These are phyloP conservation scores for Gouania willdenowi DNA, from an alignment of 2,797 vertebrate species.

Conservation along the genomic window DNA sequence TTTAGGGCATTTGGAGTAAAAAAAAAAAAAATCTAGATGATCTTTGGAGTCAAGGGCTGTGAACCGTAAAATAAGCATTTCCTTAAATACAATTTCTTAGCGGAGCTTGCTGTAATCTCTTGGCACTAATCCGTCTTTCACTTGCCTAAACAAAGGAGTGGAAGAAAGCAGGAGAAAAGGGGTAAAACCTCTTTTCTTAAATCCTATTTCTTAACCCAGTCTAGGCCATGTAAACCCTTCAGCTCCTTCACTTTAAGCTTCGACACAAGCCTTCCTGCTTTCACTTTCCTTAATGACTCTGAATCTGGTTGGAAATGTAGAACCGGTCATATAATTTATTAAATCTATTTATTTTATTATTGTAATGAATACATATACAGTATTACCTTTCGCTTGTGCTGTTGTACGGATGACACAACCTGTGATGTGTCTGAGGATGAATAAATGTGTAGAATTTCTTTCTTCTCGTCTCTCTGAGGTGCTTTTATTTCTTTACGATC, in stretches of 20 bases:
- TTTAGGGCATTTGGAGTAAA: too few species aligned
- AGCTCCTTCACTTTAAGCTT: slow-evolving; percentile 46
- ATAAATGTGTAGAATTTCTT: too few species aligned
- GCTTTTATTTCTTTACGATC: too few species aligned
- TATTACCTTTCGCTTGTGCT: too few species aligned
- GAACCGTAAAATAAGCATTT: slow-evolving; percentile 72
- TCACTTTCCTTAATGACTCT: slow-evolving; percentile 35
- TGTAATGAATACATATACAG: too few species aligned
- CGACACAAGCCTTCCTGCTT: slow-evolving; percentile 40
- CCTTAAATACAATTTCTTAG: slow-evolving; percentile 69
- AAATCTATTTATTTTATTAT: too few species aligned
- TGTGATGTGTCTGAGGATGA: too few species aligned
- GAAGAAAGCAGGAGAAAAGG: slow-evolving; percentile 53
- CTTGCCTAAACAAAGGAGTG: slow-evolving; percentile 69
- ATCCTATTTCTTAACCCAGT: slow-evolving; percentile 76
- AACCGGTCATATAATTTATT: too few species aligned
- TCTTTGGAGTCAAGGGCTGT: slow-evolving; percentile 19
- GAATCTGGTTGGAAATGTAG: slow-evolving; percentile 11
- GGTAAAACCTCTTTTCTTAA: slow-evolving; percentile 75
- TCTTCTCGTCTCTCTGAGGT: too few species aligned
- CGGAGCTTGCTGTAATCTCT: slow-evolving; percentile 70
- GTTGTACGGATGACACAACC: too few species aligned
- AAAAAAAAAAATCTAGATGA: not conserved
- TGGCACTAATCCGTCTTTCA: slow-evolving; percentile 66
- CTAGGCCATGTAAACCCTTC: slow-evolving; percentile 44